Evolutionary conservation across 1,140 invertebrate species (phyloP), one percentile per base, ranked within the genome.

Genomic region (Helicoverpa armigera): DNA sequence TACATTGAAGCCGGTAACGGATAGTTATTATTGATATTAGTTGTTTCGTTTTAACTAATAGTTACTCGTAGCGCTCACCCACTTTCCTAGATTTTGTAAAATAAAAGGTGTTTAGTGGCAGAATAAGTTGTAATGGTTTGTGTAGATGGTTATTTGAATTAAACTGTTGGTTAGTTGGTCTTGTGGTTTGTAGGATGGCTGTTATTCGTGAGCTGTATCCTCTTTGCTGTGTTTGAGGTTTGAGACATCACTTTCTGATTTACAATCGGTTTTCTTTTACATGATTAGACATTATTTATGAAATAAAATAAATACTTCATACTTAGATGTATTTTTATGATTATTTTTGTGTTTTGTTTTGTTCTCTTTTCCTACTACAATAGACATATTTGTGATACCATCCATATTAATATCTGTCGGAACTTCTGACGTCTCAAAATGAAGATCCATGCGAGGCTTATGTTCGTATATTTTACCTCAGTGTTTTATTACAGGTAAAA

Each of bases 401-500:
- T 58, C 1, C 1, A 3, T 61, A 1, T 50, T 43, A 69, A 12
- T 23, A 43, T 50, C 65, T 23, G 2, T 50, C 35, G 12, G 16
- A 69, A 69, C 11, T 11, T 69, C 65, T 69, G 48, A 48, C 65
- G 23, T 50, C 16, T 50, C 65, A 69, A 50, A 69, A 69, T 69
- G 65, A 69, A 69, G 65, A 61, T 61, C 23, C 50, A 69, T 50
- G 50, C 16, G n/a, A 67, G n/a, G 65, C 43, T 75, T 75, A 75
- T 18, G 29, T 51, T 56, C 53, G 12, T 48, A 75, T 51, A 75
- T 75, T 29, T 75, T 13, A 56, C 53, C 43, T 29, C 29, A 60
- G 31, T 73, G n/a, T 43, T 78, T 82, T 72, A 77, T 82, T 61
- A 69, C 61, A 74, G 58, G 69, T 65, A 82, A 65, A 35, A 69